Percentiles rank a stretch among this genome's conserved stretches.
Conservation (phyloP, 2,888 invertebrate genomes). For the Chrysolina oricalcia region DNA sequence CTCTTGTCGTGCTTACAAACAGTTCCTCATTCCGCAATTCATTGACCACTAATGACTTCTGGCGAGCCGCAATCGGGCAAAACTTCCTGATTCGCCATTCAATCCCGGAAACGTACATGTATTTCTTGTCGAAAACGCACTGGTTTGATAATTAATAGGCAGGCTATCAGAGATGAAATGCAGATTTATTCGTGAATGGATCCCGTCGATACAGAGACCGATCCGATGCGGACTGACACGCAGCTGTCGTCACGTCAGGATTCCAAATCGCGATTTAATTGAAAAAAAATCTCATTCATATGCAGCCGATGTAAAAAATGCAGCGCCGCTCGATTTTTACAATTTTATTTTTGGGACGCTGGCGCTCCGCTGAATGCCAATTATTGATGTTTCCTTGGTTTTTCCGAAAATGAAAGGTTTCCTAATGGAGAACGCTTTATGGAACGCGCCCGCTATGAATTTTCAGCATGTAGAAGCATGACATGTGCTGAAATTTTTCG, state of each 20-base stretch:
- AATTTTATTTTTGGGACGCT: constrained; percentile 67
- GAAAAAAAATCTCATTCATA: constrained; percentile 73
- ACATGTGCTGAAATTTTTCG: too few relatives aligned
- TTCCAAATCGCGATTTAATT: constrained; percentile 72
- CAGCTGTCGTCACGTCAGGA: constrained; percentile 66
- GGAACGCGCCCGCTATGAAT: constrained; percentile 43
- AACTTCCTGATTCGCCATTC: constrained; percentile 17
- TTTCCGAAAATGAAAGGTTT: constrained; percentile 39
- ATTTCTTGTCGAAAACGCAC: constrained; percentile 27
- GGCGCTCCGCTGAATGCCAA: constrained; percentile 68
- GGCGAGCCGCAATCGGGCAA: background rate
- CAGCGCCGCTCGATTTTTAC: constrained; percentile 66
- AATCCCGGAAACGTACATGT: constrained; percentile 3
- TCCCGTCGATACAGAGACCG: constrained; percentile 46
- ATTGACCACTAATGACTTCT: constrained; percentile 1
- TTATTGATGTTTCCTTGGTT: constrained; percentile 62
- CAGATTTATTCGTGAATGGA: constrained; percentile 59
- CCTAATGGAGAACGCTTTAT: constrained; percentile 49
- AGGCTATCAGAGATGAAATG: constrained; percentile 56
- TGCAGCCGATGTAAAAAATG: constrained; percentile 72
- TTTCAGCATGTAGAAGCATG: constrained; percentile 41
- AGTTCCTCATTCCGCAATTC: background rate
- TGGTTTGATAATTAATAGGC: constrained; percentile 58
- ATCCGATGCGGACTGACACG: constrained; percentile 48
- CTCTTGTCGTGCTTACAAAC: background rate